Evolutionary conservation across 2,888 invertebrate species (phyloP).

Genomic region (Galeruca laticollis): DNA sequence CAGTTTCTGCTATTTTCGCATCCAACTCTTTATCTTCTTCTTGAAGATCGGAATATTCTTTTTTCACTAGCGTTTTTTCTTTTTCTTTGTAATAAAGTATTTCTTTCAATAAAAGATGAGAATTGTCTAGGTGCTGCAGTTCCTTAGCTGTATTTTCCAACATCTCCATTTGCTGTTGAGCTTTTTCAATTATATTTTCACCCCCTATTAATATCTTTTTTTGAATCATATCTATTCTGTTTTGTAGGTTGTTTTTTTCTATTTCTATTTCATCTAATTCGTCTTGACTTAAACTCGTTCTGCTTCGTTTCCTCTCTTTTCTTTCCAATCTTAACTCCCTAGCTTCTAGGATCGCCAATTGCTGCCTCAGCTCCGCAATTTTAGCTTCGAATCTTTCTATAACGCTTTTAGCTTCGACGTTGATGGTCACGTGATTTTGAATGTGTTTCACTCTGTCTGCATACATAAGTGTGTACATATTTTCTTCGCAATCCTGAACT

Average conservation of each 20-base stretch:
- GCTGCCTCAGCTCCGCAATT: slow-evolving; percentile 74
- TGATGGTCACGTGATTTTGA: slow-evolving; percentile 91
- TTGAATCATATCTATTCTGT: slow-evolving; percentile 77
- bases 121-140: slow-evolving; percentile 78
- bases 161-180: slow-evolving; percentile 87
- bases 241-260: slow-evolving; percentile 68
- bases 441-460: slow-evolving; percentile 97
- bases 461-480: slow-evolving; percentile 92
- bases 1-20: slow-evolving; percentile 84
- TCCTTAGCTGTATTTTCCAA: slow-evolving; percentile 87
- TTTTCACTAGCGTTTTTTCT: slow-evolving; percentile 88
- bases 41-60: slow-evolving; percentile 87
- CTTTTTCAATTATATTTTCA: slow-evolving; percentile 95
- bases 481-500: slow-evolving; percentile 93
- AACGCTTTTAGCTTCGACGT: slow-evolving; percentile 90
- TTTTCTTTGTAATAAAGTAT: slow-evolving; percentile 87
- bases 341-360: slow-evolving; percentile 77
- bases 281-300: slow-evolving; percentile 50
- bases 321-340: slow-evolving; percentile 70
- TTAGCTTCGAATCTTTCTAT: slow-evolving; percentile 90
- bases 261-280: slow-evolving; percentile 69
- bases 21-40: slow-evolving; percentile 93
- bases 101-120: slow-evolving; percentile 82
- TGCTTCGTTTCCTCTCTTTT: slow-evolving; percentile 68
- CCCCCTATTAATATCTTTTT: slow-evolving; percentile 96